Evolutionary conservation across 1,140 invertebrate genomes (phyloP), one percentile per base, ranked within the genome.

Genomic region (Drosophila tsacasi): DNA sequence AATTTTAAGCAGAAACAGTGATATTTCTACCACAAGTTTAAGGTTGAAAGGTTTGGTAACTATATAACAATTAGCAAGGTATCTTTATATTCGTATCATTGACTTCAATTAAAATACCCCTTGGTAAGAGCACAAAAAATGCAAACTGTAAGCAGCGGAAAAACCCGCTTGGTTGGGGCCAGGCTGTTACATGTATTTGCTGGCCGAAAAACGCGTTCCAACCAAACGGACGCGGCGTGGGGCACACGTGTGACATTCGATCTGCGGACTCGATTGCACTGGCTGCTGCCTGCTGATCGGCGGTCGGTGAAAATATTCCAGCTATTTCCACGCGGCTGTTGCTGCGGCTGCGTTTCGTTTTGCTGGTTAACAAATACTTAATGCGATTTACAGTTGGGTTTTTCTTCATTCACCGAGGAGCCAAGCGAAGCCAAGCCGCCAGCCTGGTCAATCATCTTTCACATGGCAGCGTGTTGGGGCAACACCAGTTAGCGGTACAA

Each of bases 351-450:
- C 55, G 80, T 78, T 82, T 82, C 62, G 54, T 62, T 78, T 78
- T 64, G 68, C 74, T 83, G 67, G 79, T 82, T 83, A 79, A 83
- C 80, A 82, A 82, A 82, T 79, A 83, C 72, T 83, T 79, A 83
- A 82, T 83, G 81, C 75, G 80, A 67, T 82, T 82, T 82, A 82
- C 81, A 83, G 61, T 74, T 78, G 68, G 54, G 59, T 60, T 79
- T 83, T 44, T 68, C 54, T 67, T 68, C 64, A 50, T 57, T 72
- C 68, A 72, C 52, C 44, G 17, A 32, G 23, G 27, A 60, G 40
- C 27, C 50, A 30, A 19, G 4, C 47, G 15, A n/a, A 30, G 61
- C 21, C 49, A 49, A n/a, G n/a, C 46, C 40, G 27, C 46, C 47
- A 39, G 62, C 30, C 73, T 76, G 75, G 75, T 78, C 75, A 77